Base-by-base conservation (phyloP, 2,797 vertebrate species). In the Cyclura pinguis region DNA sequence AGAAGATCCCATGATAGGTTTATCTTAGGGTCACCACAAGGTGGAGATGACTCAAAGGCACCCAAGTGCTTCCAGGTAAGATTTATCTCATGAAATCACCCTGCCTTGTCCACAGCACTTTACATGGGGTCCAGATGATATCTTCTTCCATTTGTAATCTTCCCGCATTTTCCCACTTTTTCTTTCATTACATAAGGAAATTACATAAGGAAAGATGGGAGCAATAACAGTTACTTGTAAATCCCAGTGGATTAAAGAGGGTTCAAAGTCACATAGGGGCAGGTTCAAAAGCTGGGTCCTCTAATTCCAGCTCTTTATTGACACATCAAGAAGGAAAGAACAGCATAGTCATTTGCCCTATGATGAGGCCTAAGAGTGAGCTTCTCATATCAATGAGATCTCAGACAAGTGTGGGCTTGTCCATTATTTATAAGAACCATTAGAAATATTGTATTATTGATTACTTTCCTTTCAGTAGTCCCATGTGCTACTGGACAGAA, bases 371-470 rank as follows among this genome's bases (percentile, higher is more conserved):
- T 64, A 52, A 9, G n/a, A 89, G 69, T 88, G 81, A 92, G 90
- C 32, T 92, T 84, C 80, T 55, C 64, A 88, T 14, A 29, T 83
- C n/a, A 76, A 18, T 82, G 78, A 83, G 57, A 64, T 82, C 89
- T 50, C 88, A 59, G 77, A 80, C 38, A 86, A 89, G 89, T 2
- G 0, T 72, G 47, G 93, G 14, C 82, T 27, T 0, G 0, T 27
- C 85, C 64, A 0, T 62, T 9, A 82, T 0, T 0, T 72, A 69
- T 50, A 27, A 42, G 32, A 84, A n/a, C 0, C 1, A 77, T 1
- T 85, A 88, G 90, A 85, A 89, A 93, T 87, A 52, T 0, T 0
- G 50, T 42, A 87, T 90, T 91, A 92, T 50, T 92, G 83, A 93
- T 67, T 38, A 86, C 69, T 87, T 85, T 78, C 6, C n/a, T 89